A percentile compares a stretch with the other conserved stretches of the same genome.
Evolutionary conservation across 2,797 vertebrate species (phyloP).

Genomic region (Ciconia nigra): DNA sequence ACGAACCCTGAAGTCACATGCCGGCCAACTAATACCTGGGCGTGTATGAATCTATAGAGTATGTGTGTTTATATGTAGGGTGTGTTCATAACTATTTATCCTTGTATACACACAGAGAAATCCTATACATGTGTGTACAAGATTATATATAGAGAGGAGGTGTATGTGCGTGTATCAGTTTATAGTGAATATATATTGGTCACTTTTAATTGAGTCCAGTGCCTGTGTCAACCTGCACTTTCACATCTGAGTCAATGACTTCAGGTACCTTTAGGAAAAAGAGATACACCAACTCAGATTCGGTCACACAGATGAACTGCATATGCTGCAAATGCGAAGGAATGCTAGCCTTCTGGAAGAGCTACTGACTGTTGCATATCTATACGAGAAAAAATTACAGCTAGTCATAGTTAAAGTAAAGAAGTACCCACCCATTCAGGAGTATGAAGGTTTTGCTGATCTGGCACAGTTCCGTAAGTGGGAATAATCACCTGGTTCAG

Average conservation of each 20-base stretch:
- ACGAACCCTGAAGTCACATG: background rate
- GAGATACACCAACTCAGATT: background rate
- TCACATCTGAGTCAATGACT: background rate
- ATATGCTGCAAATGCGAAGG: background rate
- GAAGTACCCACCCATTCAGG: conserved; percentile 74
- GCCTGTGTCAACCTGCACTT: background rate
- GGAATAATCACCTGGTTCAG: conserved; percentile 62
- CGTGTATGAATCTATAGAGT: background rate
- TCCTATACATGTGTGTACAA: background rate
- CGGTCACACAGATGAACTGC: background rate
- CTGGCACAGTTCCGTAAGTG: conserved; percentile 51
- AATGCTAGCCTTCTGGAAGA: background rate
- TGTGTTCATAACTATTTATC: background rate
- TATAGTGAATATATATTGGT: background rate
- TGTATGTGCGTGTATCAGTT: background rate
- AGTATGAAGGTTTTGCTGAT: conserved; percentile 56
- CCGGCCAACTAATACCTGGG: background rate
- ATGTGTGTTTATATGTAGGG: background rate
- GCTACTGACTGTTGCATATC: background rate
- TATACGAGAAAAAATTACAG: background rate
- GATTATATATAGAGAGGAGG: background rate
- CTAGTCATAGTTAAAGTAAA: background rate
- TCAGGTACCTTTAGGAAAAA: background rate
- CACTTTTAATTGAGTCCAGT: background rate
- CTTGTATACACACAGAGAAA: background rate